Evolutionary conservation across 2,888 invertebrate genomes (phyloP).

Genomic region (Bugulina stolonifera): DNA sequence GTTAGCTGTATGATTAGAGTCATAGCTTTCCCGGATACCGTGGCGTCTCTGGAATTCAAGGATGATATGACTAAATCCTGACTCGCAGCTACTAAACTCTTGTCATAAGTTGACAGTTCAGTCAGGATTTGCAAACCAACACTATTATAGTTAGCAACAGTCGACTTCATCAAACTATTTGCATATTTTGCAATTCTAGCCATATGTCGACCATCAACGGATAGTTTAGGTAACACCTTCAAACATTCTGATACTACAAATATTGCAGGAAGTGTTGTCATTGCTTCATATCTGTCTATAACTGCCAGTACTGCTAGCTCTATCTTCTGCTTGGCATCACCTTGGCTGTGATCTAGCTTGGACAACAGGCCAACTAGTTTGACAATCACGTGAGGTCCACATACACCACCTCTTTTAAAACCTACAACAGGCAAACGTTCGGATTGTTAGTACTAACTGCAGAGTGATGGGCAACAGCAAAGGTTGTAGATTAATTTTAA

Average conservation of each 20-base stretch:
- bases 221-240: not conserved
- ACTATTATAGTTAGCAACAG: not conserved
- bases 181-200: not conserved
- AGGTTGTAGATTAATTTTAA: too few species aligned
- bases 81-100: not conserved
- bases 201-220: not conserved
- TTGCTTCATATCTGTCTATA: slow-evolving; percentile 7
- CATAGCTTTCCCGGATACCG: not conserved
- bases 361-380: not conserved
- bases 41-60: not conserved
- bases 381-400: not conserved
- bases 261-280: not conserved
- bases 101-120: not conserved
- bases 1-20: slow-evolving; percentile 1
- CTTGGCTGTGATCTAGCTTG: not conserved
- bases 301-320: not conserved
- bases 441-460: too few species aligned
- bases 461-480: too few species aligned
- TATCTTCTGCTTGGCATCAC: not conserved
- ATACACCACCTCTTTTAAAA: not conserved
- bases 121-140: not conserved
- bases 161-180: not conserved
- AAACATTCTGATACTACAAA: not conserved
- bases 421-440: not conserved
- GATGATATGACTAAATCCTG: not conserved